A percentile compares a stretch with the other conserved stretches of the same genome.
These are phyloP conservation scores for Micrasema minimum DNA, from an alignment of 1,140 invertebrate genomes.

Conservation along the genomic window DNA sequence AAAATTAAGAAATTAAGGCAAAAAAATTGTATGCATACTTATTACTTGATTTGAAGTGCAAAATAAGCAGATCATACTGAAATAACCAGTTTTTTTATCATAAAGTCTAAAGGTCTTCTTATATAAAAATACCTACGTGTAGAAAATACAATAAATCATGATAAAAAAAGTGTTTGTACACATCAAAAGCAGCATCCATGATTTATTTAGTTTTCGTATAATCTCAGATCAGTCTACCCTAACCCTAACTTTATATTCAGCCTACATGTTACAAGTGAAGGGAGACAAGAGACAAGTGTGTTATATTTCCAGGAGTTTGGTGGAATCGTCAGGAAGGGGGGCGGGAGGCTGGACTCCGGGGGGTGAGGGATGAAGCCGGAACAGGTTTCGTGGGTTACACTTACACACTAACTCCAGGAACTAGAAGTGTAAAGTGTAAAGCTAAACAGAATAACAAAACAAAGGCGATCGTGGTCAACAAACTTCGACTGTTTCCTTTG, in stretches of 20 bases:
- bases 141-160: too few relatives aligned
- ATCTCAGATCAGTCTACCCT: conserved; percentile 4
- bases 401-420: neutral
- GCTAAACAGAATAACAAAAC: neutral
- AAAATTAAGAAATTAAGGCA: too few relatives aligned
- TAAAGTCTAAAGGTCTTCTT: too few relatives aligned
- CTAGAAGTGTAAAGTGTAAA: conserved; percentile 2
- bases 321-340: neutral
- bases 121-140: too few relatives aligned
- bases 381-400: conserved; percentile 14
- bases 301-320: neutral
- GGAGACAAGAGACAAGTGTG: conserved; percentile 6
- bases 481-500: too few relatives aligned
- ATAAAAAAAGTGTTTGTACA: too few relatives aligned
- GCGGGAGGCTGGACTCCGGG: neutral
- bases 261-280: neutral
- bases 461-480: neutral
- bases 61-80: too few relatives aligned
- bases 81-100: too few relatives aligned
- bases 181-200: conserved; percentile 2
- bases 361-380: conserved; percentile 1
- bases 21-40: too few relatives aligned
- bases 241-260: too few relatives aligned
- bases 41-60: too few relatives aligned
- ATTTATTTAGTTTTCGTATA: conserved; percentile 14